These are phyloP conservation scores for Cryptocephalus primarius DNA, from an alignment of 2,888 invertebrate species.

Conservation along the genomic window DNA sequence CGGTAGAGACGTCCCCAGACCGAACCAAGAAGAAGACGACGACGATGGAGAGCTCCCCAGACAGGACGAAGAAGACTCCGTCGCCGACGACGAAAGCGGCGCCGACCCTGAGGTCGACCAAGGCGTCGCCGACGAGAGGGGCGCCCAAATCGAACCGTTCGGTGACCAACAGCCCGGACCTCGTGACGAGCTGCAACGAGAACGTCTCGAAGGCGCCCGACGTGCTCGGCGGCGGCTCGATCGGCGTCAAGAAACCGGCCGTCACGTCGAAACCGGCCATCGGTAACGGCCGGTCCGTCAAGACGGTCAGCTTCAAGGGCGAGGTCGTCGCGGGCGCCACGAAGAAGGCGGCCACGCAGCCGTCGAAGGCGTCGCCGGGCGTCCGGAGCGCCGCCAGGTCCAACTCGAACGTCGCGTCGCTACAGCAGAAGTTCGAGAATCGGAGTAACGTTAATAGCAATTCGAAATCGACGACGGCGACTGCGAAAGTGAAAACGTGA, in stretches of 20 bases:
- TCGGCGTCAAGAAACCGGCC: constrained; percentile 24
- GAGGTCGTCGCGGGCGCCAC: constrained; percentile 16
- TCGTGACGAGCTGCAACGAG: constrained; percentile 57
- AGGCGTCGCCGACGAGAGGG: constrained; percentile 28
- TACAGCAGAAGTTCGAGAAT: constrained; percentile 71
- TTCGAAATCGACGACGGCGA: constrained; percentile 12
- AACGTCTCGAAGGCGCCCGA: constrained; percentile 48
- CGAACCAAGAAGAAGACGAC: constrained; percentile 13
- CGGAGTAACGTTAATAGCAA: constrained; percentile 16
- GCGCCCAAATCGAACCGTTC: constrained; percentile 24
- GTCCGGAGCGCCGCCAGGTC: constrained; percentile 41
- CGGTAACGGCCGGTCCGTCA: constrained; percentile 16
- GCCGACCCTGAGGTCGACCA: constrained; percentile 39
- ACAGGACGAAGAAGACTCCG: constrained; percentile 15
- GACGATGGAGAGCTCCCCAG: constrained; percentile 10
- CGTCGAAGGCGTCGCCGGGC: constrained; percentile 25
- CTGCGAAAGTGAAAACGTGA: too few species aligned
- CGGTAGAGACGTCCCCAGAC: constrained; percentile 14
- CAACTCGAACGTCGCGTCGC: constrained; percentile 62
- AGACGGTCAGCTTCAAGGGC: constrained; percentile 36
- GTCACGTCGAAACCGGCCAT: constrained; percentile 28
- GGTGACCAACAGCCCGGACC: constrained; percentile 49
- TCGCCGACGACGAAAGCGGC: constrained; percentile 33
- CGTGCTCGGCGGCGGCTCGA: constrained; percentile 42
- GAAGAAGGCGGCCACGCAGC: constrained; percentile 11